These are phyloP conservation scores for Heliconius hewitsoni DNA, from an alignment of 1,140 invertebrate species.

Conservation along the genomic window DNA sequence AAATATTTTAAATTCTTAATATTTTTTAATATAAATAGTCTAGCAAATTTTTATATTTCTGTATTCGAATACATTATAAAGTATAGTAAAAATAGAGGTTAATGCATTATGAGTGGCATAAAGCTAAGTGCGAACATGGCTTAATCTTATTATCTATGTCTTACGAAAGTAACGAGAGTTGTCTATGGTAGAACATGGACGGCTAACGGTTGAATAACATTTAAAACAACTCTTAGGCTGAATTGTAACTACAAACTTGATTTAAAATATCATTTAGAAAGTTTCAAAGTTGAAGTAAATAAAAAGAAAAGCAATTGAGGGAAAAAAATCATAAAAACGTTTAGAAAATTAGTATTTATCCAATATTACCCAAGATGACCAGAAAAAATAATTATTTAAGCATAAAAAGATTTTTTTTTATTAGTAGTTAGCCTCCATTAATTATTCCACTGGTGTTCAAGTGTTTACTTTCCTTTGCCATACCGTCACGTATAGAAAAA, in stretches of 20 bases:
- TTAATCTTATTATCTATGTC: slow-evolving; percentile 74
- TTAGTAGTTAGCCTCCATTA: slow-evolving; percentile 1
- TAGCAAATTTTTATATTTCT: too few species aligned
- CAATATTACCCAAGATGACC: too few species aligned
- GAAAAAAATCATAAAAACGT: too few species aligned
- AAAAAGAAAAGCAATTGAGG: too few species aligned
- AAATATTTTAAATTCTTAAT: background rate
- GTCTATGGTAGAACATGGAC: slow-evolving; percentile 58
- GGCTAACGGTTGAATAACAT: background rate
- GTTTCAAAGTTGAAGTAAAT: too few species aligned
- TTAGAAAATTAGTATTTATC: too few species aligned
- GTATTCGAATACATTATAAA: slow-evolving; percentile 3
- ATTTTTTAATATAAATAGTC: too few species aligned
- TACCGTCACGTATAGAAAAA: slow-evolving; percentile 58
- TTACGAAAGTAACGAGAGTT: slow-evolving; percentile 74
- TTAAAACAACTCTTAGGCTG: background rate
- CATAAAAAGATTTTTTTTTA: background rate
- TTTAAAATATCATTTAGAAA: background rate
- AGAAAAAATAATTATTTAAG: too few species aligned
- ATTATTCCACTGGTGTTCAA: background rate
- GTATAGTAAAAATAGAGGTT: slow-evolving; percentile 26
- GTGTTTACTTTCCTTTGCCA: slow-evolving; percentile 47
- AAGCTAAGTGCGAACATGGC: slow-evolving; percentile 75
- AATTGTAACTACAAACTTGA: too few species aligned
- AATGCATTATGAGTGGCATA: slow-evolving; percentile 64